A percentile compares a stretch with the other conserved stretches of the same genome.
Conservation (phyloP, 1,140 invertebrate genomes). For the Drosophila nasuta region DNA sequence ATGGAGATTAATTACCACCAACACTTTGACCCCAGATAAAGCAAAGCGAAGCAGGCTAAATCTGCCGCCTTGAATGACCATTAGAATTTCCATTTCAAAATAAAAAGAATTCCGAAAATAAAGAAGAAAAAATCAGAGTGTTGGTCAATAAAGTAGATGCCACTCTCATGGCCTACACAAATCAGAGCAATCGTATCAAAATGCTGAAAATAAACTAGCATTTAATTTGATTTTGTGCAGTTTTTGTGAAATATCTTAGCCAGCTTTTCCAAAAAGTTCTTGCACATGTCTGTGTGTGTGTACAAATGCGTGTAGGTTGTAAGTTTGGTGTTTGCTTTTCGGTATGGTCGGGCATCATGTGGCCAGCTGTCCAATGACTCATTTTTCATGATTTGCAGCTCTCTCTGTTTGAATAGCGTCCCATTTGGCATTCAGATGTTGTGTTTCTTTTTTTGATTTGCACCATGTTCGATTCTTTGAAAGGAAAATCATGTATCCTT, state of each 20-base stretch:
- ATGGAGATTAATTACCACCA: slow-evolving; percentile 66
- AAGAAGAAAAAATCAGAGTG: background rate
- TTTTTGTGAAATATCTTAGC: slow-evolving; percentile 13
- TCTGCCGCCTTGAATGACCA: background rate
- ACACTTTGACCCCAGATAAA: slow-evolving; percentile 4
- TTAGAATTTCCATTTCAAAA: no score
- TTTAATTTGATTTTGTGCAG: slow-evolving; percentile 30
- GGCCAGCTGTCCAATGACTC: slow-evolving; percentile 44
- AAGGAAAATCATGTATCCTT: slow-evolving; percentile 45
- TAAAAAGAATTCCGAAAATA: no score
- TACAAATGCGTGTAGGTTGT: slow-evolving; percentile 5
- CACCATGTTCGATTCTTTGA: slow-evolving; percentile 33
- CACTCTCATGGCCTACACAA: background rate
- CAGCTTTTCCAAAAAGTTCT: background rate
- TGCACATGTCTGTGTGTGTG: background rate
- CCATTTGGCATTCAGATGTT: slow-evolving; percentile 17
- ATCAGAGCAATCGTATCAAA: background rate
- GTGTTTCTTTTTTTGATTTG: slow-evolving; percentile 14
- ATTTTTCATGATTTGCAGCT: slow-evolving; percentile 60
- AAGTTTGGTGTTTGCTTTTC: slow-evolving; percentile 4
- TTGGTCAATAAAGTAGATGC: slow-evolving; percentile 13
- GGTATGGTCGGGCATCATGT: slow-evolving; percentile 27
- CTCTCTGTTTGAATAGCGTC: slow-evolving; percentile 25
- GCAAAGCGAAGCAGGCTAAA: background rate
- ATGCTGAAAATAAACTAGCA: slow-evolving; percentile 5